phyloP scores from a whole-genome alignment of 2,888 invertebrate genomes.

The Reticulitermes lucifugus region DNA sequence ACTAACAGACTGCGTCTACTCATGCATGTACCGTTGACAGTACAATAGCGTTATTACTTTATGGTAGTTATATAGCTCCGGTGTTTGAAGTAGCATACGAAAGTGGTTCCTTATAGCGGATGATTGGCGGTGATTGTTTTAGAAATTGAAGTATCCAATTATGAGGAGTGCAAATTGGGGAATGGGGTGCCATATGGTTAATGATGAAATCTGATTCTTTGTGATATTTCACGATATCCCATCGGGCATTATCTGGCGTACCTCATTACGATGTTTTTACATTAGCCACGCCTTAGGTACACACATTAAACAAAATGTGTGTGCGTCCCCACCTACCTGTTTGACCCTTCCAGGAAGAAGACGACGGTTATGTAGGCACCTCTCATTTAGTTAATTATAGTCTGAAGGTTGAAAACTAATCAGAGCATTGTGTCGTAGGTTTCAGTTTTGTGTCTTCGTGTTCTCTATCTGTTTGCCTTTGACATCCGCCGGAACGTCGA shows the following conservation, averaged over 20 bases:
- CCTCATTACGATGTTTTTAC: constrained; percentile 14
- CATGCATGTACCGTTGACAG: neutral
- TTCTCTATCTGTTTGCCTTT: neutral
- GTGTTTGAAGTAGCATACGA: too few relatives aligned
- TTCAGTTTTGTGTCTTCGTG: neutral
- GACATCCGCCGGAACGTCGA: neutral
- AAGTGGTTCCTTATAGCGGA: too few relatives aligned
- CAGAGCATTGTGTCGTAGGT: neutral
- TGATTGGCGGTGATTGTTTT: too few relatives aligned
- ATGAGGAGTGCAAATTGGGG: neutral
- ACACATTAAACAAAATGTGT: constrained; percentile 43
- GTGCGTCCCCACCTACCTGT: neutral
- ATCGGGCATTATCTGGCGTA: neutral
- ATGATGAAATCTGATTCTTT: neutral
- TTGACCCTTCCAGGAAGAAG: neutral
- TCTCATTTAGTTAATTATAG: neutral
- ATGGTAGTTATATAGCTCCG: too few relatives aligned
- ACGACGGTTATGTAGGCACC: neutral
- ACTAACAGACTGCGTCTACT: neutral
- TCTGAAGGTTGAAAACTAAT: neutral
- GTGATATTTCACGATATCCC: neutral
- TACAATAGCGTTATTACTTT: too few relatives aligned
- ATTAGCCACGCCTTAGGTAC: constrained; percentile 44
- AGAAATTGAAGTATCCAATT: too few relatives aligned
- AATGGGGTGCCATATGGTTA: neutral